Evolutionary conservation across 2,888 invertebrate genomes (phyloP).

Genomic region (Callyntrura guangdongensis): DNA sequence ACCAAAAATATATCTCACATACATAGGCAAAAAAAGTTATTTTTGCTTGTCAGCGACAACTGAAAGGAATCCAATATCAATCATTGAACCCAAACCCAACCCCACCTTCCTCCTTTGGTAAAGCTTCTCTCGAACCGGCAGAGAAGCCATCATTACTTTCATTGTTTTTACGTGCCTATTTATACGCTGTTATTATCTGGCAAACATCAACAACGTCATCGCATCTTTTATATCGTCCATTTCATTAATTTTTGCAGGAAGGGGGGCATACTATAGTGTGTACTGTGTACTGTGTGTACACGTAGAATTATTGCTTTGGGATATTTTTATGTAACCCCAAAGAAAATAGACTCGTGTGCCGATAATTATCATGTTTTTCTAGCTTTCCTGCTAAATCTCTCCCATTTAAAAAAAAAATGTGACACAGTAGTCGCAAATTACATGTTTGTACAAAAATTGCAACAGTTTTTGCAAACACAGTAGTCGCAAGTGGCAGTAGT

Average conservation of each 20-base stretch:
- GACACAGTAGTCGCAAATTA: no score
- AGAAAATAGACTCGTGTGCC: no score
- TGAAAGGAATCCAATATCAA: not conserved
- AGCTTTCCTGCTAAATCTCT: not conserved
- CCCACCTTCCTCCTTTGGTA: constrained; percentile 14
- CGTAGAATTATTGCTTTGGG: not conserved
- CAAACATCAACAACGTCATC: no score
- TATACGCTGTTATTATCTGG: no score
- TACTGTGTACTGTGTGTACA: no score
- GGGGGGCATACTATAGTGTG: no score
- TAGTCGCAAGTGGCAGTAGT: not conserved
- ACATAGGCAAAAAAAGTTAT: not conserved
- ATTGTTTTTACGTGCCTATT: not conserved
- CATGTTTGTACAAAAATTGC: not conserved
- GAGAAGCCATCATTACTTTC: not conserved
- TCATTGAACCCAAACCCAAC: constrained; percentile 20
- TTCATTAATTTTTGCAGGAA: no score
- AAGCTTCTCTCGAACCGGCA: not conserved
- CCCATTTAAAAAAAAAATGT: no score
- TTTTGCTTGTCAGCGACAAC: not conserved
- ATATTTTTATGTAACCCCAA: not conserved
- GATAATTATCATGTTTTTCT: not conserved
- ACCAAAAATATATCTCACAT: not conserved
- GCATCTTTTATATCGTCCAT: no score
- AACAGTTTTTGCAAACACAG: not conserved